Base-by-base conservation (phyloP, 1,140 invertebrate species). In the Papilio glaucus region DNA sequence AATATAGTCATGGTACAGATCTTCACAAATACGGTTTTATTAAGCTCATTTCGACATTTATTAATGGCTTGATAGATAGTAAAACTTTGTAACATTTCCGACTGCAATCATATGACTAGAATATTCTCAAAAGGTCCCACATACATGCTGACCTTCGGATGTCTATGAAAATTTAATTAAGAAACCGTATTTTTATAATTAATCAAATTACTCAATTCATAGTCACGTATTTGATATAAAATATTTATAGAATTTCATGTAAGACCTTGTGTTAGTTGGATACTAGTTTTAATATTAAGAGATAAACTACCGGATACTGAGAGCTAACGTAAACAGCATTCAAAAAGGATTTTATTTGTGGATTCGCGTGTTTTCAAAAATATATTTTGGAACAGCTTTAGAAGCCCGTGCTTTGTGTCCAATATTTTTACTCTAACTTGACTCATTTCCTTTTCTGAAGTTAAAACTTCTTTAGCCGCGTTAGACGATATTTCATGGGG, bases 21-120 rank as follows among this genome's bases (percentile, higher is more conserved):
- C 63, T 73, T 53, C 60, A 65, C n/a, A 29, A 72, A 49, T 10
- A 39, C 26, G 41, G 39, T 15, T 38, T 37, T 29, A 33, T 79
- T 78, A 74, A 81, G 69, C 72, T 72, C 60, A 68, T 71, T 73
- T 69, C 42, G 75, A 76, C 77, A 72, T 60, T 73, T 72, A 84
- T 76, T 74, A 78, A 84, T 84, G 71, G 67, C 65, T 74, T 45
- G 57, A 42, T 74, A 77, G 76, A 80, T 78, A 78, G 77, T 80
- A 74, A 76, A 73, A 78, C 78, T 60, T 63, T 63, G 68, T 65
- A 73, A 33, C 33, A 62, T 62, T 71, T 72, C 70, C 41, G 41
- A 72, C 15, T 69, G 41, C 67, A 72, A 33, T 70, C 63, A 68
- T 72, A 33, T 68, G 49, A 24, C 71, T 65, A 73, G 67, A 75